Conservation (phyloP, 2,888 invertebrate genomes). For the Tetragonula carbonaria region DNA sequence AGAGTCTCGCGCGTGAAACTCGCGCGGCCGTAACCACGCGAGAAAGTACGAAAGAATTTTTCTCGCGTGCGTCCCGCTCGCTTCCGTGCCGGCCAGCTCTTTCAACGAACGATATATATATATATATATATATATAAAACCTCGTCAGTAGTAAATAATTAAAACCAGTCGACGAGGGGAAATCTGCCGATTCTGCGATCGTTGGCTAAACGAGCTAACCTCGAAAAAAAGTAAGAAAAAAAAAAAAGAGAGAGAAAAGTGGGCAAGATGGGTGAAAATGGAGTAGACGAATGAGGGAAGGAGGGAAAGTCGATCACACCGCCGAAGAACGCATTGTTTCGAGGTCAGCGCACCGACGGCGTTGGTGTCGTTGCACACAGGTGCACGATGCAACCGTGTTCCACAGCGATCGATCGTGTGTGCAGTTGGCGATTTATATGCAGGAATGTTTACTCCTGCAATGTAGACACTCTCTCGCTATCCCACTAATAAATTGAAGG, state of each 20-base stretch:
- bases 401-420: constrained; percentile 25
- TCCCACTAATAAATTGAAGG: background rate
- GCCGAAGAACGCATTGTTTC: constrained; percentile 38
- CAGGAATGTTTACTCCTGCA: constrained; percentile 19
- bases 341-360: constrained; percentile 36
- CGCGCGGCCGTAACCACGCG: constrained; percentile 28
- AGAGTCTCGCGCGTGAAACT: constrained; percentile 31
- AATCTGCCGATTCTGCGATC: background rate
- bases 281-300: background rate
- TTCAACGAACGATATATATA: background rate
- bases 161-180: constrained; percentile 13
- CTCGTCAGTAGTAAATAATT: constrained; percentile 21
- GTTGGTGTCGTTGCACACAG: constrained; percentile 12
- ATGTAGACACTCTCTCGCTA: no score
- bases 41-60: constrained; percentile 61
- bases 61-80: constrained; percentile 49
- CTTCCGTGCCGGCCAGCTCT: constrained; percentile 20
- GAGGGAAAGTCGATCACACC: constrained; percentile 25
- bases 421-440: constrained; percentile 1
- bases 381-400: constrained; percentile 14
- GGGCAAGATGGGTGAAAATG: background rate
- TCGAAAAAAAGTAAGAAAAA: no score
- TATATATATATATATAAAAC: constrained; percentile 34
- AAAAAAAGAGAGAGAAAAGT: no score
- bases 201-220: no score